phyloP scores from a whole-genome alignment of 2,797 vertebrate species.

The Clarias platycephalus region DNA sequence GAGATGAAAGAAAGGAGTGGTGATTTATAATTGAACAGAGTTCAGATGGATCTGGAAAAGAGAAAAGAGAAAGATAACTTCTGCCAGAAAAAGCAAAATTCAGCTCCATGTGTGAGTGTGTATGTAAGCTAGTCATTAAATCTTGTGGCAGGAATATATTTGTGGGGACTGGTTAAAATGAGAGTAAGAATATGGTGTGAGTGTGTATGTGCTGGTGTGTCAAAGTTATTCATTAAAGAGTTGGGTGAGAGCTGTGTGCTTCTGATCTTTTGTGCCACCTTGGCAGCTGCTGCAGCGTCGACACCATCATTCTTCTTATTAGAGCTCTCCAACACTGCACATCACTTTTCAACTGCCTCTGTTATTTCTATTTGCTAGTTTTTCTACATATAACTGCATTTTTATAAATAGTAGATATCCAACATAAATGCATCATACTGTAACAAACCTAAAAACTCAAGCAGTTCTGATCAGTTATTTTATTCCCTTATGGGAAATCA shows the following conservation, averaged over 20 bases:
- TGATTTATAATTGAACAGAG: conserved; percentile 78
- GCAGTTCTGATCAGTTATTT: not conserved
- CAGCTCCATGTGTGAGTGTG: conserved; percentile 24
- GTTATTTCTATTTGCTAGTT: not conserved
- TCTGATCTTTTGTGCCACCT: conserved; percentile 36
- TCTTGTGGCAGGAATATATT: conserved; percentile 22
- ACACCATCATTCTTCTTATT: conserved; percentile 44
- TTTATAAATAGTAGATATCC: not conserved
- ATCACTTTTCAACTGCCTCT: conserved; percentile 22
- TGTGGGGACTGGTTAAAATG: conserved; percentile 21
- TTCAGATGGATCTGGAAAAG: conserved; percentile 63
- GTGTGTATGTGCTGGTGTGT: conserved; percentile 24
- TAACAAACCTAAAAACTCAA: not conserved
- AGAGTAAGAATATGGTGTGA: conserved; percentile 16
- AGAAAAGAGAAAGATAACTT: conserved; percentile 53
- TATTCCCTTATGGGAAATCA: not conserved
- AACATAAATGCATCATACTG: not conserved
- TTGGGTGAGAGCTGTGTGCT: conserved; percentile 1
- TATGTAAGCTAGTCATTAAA: conserved; percentile 23
- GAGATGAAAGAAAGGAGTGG: conserved; percentile 57
- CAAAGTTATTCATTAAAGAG: conserved; percentile 14
- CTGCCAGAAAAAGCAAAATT: conserved; percentile 72
- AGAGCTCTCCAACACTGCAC: conserved; percentile 1
- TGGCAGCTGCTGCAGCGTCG: conserved; percentile 18
- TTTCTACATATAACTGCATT: not conserved